Base-by-base conservation (phyloP, 2,113 vertebrate species). In the Tiliqua scincoides region DNA sequence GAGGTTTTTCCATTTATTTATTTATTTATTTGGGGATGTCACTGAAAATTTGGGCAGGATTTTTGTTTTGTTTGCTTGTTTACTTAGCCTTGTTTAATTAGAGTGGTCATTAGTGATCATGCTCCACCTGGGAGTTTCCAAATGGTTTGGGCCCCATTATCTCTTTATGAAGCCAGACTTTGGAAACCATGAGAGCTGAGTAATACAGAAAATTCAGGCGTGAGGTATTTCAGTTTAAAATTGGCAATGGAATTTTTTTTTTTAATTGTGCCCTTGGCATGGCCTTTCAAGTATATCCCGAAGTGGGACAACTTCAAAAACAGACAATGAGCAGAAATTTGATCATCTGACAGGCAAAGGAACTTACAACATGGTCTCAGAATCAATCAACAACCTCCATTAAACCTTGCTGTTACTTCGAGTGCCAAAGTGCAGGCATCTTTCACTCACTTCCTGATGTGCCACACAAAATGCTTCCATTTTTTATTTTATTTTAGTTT, bases 11-110 rank as follows among this genome's bases (percentile, higher is more conserved):
- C 18, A 48, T n/a, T 68, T 15, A 11, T 63, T 35, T 62, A 12
- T 84, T 23, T 37, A 71, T 85, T 85, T 85, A 68, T 85, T 86
- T 81, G 9, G 63, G 78, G 40, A 21, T 70, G 71, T 37, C 62
- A 71, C 54, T 80, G 70, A 80, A n/a, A 84, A 88, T 88, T 88
- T 84, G 61, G 70, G 62, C 61, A 85, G 82, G 71, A 88, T 85
- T 85, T 73, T 78, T 62, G 61, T 73, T 84, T 78, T 86, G 85
- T 84, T 79, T 86, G 68, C 85, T 79, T 62, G 73, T 71, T 71
- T 63, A 85, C 37, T 65, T 48, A 79, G 32, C 78, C 78, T 86
- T 86, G 78, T 86, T 86, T 81, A 86, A 86, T 86, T 62, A 62
- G 89, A 88, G 78, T 85, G 73, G 82, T 61, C 80, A 90, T 81